phyloP scores from a whole-genome alignment of 2,113 vertebrate genomes.

The Hippocampus comes region DNA sequence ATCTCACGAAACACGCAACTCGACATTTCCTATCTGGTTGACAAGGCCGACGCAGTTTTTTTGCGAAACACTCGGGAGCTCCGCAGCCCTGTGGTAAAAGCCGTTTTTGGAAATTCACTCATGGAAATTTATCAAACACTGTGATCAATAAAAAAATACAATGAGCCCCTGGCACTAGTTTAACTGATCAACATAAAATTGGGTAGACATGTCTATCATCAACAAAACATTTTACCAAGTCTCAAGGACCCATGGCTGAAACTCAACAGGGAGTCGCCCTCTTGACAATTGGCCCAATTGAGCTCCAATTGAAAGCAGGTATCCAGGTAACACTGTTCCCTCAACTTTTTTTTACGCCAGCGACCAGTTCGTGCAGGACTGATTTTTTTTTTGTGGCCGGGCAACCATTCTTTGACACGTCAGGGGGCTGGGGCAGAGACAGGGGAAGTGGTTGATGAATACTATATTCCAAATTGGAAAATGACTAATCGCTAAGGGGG shows the following conservation, averaged over 20 bases:
- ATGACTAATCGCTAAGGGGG: too few species aligned
- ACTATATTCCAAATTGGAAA: too few species aligned
- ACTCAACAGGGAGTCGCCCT: neutral
- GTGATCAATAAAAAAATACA: neutral
- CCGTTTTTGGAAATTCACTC: neutral
- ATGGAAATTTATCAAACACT: too few species aligned
- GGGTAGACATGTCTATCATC: neutral
- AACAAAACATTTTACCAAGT: too few species aligned
- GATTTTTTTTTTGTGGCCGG: too few species aligned
- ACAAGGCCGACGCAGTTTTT: slow-evolving; percentile 29
- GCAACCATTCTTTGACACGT: too few species aligned
- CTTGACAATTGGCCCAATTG: neutral
- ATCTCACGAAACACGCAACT: slow-evolving; percentile 51
- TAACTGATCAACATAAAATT: neutral
- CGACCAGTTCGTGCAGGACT: too few species aligned
- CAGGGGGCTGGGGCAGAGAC: too few species aligned
- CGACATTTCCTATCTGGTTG: slow-evolving; percentile 42
- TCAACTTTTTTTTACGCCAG: too few species aligned
- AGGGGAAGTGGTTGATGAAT: too few species aligned
- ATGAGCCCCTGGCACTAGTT: neutral
- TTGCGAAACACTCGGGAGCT: slow-evolving; percentile 17
- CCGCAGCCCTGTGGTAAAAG: slow-evolving; percentile 33
- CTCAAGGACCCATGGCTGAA: neutral
- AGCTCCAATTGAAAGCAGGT: neutral
- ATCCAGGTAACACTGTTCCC: neutral